Conservation (phyloP, 2,113 vertebrate genomes). For the Leuciscus idus region DNA sequence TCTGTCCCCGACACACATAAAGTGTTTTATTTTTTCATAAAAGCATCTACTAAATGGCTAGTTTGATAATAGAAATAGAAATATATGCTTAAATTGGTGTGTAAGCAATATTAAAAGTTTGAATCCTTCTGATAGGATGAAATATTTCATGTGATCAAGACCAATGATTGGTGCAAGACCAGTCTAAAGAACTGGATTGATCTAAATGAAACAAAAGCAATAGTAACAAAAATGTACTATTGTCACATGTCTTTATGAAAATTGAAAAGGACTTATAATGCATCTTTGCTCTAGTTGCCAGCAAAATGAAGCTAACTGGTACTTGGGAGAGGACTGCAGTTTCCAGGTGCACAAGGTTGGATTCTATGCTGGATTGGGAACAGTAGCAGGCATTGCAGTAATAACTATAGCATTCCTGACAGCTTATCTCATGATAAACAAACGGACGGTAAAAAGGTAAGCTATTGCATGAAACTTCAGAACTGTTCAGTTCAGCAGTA, state of each 20-base stretch:
- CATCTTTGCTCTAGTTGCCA: constrained; percentile 41
- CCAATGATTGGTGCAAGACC: background rate
- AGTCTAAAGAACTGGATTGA: background rate
- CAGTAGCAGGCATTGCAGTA: constrained; percentile 22
- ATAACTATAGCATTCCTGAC: constrained; percentile 42
- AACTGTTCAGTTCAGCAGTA: background rate
- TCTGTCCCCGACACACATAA: background rate
- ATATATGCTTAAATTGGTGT: background rate
- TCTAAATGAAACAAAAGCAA: background rate
- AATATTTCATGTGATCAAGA: background rate
- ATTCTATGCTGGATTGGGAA: constrained; percentile 52
- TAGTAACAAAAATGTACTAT: background rate
- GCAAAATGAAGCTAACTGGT: constrained; percentile 46
- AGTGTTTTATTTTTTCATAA: background rate
- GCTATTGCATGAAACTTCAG: background rate
- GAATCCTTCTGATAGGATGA: background rate
- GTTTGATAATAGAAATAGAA: background rate
- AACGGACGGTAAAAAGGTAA: constrained; percentile 49
- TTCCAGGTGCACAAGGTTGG: constrained; percentile 54
- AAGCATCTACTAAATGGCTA: background rate
- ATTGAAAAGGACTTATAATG: background rate
- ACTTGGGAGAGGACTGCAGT: constrained; percentile 52
- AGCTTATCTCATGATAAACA: constrained; percentile 43
- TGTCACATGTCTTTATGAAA: background rate
- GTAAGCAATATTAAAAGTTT: background rate